Conservation (phyloP, 2,888 invertebrate species). For the Euspilapteryx auroguttella region DNA sequence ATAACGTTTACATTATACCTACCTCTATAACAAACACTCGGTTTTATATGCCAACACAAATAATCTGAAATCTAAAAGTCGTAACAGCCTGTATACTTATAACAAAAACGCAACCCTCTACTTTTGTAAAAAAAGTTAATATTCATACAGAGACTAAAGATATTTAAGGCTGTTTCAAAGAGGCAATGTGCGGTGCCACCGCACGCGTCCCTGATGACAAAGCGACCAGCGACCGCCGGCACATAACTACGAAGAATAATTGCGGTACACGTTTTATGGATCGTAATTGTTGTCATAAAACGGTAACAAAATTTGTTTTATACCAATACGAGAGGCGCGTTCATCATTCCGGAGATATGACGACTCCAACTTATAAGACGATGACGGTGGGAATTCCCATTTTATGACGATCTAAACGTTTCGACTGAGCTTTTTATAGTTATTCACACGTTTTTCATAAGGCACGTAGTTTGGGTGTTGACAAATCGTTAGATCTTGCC, state of each 20-base stretch:
- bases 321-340: slow-evolving; percentile 50
- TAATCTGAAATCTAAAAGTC: no score
- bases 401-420: slow-evolving; percentile 49
- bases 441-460: slow-evolving; percentile 19
- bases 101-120: no score
- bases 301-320: slow-evolving; percentile 58
- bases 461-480: no score
- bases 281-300: slow-evolving; percentile 61
- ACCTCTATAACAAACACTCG: no score
- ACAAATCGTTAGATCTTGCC: no score
- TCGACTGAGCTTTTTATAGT: slow-evolving; percentile 20
- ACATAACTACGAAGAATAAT: slow-evolving; percentile 52
- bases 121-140: no score
- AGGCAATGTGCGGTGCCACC: slow-evolving; percentile 15
- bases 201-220: slow-evolving; percentile 36
- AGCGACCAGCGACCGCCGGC: slow-evolving; percentile 23
- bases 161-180: no score
- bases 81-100: no score
- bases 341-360: slow-evolving; percentile 41
- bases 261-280: slow-evolving; percentile 56
- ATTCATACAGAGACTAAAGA: no score
- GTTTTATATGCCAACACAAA: no score
- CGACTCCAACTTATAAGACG: slow-evolving; percentile 33
- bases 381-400: slow-evolving; percentile 40
- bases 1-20: no score